Percentiles rank a stretch among this genome's conserved stretches.
Conservation (phyloP, 53 echinoderm and acorn worm species). For the Echinometra lucunter region DNA sequence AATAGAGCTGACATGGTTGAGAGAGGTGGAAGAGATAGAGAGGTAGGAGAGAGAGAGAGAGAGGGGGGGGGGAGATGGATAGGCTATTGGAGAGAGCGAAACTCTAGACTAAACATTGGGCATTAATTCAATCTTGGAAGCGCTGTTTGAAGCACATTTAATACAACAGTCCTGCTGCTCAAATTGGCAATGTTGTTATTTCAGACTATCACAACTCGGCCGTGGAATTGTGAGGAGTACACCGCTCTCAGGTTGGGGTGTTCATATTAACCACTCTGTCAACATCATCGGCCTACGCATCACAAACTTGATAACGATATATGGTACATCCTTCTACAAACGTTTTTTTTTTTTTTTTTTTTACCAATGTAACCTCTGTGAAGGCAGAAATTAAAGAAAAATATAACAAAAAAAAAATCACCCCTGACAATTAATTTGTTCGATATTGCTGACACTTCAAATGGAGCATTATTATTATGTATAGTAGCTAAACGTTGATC, state of each 20-base stretch:
- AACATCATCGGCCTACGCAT: not conserved
- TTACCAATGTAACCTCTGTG: too few relatives aligned
- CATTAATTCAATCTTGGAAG: not conserved
- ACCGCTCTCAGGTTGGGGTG: not conserved
- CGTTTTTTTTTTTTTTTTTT: too few relatives aligned
- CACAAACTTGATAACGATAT: slow-evolving; percentile 12
- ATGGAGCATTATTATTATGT: too few relatives aligned
- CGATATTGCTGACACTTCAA: too few relatives aligned
- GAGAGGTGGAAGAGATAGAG: not conserved
- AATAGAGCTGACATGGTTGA: too few relatives aligned
- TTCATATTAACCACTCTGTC: slow-evolving; percentile 7
- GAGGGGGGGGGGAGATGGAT: not conserved
- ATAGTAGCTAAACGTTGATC: too few relatives aligned
- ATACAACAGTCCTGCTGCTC: slow-evolving; percentile 6
- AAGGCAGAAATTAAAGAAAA: too few relatives aligned
- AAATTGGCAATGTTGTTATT: slow-evolving; percentile 42
- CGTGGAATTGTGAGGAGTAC: not conserved
- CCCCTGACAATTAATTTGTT: too few relatives aligned
- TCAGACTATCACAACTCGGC: slow-evolving; percentile 15
- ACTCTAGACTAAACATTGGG: not conserved
- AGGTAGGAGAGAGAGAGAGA: not conserved
- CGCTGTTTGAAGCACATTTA: not conserved
- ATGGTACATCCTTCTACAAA: not conserved
- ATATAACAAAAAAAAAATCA: too few relatives aligned
- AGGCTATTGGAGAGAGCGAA: not conserved